Evolutionary conservation across 2,888 invertebrate genomes (phyloP).

Genomic region (Mesodorylaimus sp.): DNA sequence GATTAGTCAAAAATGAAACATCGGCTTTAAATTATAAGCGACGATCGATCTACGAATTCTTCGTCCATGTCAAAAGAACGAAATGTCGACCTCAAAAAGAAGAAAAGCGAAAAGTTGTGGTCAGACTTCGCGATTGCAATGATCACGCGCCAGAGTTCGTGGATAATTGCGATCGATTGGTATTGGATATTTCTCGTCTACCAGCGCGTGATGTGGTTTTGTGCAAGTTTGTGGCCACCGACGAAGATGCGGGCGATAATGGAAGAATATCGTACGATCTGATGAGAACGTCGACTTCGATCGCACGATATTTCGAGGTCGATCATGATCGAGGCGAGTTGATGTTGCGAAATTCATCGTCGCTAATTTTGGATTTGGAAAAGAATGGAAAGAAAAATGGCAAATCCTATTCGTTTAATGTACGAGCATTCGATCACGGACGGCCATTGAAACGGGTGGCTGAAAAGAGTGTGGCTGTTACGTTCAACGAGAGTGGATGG

Average conservation of each 20-base stretch:
- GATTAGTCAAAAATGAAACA: too few relatives aligned
- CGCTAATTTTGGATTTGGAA: background rate
- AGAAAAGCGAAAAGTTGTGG: too few relatives aligned
- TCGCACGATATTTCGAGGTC: slow-evolving; percentile 49
- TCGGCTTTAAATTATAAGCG: too few relatives aligned
- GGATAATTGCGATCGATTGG: slow-evolving; percentile 14
- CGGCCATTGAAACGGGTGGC: slow-evolving; percentile 69
- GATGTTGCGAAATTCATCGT: slow-evolving; percentile 43
- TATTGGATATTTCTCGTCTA: background rate
- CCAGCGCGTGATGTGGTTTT: slow-evolving; percentile 40
- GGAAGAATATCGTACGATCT: slow-evolving; percentile 85
- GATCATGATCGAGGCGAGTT: slow-evolving; percentile 79
- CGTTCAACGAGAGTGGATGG: too few relatives aligned
- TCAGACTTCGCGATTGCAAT: slow-evolving; percentile 25
- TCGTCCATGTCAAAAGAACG: too few relatives aligned
- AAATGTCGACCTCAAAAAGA: too few relatives aligned
- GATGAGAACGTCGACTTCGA: slow-evolving; percentile 57
- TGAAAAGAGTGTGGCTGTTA: slow-evolving; percentile 37
- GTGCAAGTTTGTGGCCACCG: slow-evolving; percentile 61
- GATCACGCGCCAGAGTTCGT: slow-evolving; percentile 17
- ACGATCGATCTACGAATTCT: too few relatives aligned
- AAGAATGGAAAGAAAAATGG: slow-evolving; percentile 56
- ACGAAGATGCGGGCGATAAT: slow-evolving; percentile 78
- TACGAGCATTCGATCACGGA: slow-evolving; percentile 89
- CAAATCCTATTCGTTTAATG: slow-evolving; percentile 66